Evolutionary conservation across 2,888 invertebrate species (phyloP).

Genomic region (Eupithecia pulchellata): DNA sequence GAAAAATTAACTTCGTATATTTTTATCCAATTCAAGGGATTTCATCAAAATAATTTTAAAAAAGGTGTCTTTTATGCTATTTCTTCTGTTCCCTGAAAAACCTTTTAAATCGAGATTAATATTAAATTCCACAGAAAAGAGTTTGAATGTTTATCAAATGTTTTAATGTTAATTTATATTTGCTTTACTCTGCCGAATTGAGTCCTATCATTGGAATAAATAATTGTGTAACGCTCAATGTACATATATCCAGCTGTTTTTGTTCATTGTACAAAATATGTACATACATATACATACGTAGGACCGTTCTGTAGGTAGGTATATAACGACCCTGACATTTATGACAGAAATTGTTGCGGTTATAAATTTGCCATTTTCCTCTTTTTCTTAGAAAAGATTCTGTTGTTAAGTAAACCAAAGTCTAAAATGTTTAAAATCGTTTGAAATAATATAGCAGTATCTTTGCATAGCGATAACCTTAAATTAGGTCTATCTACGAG

Average conservation of each 20-base stretch:
- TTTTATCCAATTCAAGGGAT: background rate
- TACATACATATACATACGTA: too few species aligned
- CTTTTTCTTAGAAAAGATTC: background rate
- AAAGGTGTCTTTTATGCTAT: background rate
- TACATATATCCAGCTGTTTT: conserved; percentile 22
- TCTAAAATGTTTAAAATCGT: background rate
- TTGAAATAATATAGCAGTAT: conserved; percentile 19
- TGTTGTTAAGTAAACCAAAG: background rate
- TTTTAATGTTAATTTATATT: background rate
- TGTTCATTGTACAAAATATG: background rate
- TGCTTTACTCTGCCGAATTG: background rate
- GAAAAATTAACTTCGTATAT: background rate
- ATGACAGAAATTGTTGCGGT: background rate
- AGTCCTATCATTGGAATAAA: conserved; percentile 11
- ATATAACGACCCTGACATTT: background rate
- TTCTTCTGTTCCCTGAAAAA: background rate
- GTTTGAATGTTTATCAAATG: background rate
- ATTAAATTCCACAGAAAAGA: background rate
- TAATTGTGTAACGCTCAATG: conserved; percentile 9
- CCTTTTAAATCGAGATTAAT: background rate
- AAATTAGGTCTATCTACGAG: conserved; percentile 40
- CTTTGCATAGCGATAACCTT: conserved; percentile 48
- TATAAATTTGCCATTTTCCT: background rate
- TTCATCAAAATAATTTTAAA: background rate
- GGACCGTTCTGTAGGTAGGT: background rate